Evolutionary conservation across 2,797 vertebrate species (phyloP).

Genomic region (Danio jaintianensis): DNA sequence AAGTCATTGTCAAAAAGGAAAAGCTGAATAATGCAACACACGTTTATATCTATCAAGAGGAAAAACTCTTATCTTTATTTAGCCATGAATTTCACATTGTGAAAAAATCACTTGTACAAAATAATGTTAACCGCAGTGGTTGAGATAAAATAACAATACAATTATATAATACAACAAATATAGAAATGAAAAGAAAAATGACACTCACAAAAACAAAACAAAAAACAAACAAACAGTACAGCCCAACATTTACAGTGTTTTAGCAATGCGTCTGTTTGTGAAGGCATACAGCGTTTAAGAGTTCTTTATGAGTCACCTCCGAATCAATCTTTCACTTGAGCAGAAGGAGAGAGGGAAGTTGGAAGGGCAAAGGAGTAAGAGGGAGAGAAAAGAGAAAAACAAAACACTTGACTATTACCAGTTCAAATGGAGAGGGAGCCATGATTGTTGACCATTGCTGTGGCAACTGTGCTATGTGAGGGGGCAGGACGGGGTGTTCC

Average conservation of each 20-base stretch:
- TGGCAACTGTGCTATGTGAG: constrained; percentile 84
- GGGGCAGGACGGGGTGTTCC: constrained; percentile 78
- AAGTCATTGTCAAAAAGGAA: neutral
- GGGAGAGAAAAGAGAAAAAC: constrained; percentile 71
- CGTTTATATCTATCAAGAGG: constrained; percentile 79
- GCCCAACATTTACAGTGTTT: constrained; percentile 69
- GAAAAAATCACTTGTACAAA: constrained; percentile 95
- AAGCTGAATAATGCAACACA: neutral
- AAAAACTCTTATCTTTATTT: constrained; percentile 97
- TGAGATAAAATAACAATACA: constrained; percentile 71
- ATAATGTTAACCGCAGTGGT: constrained; percentile 82
- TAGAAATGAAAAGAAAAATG: constrained; percentile 21
- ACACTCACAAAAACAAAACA: constrained; percentile 52
- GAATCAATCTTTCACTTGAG: constrained; percentile 41
- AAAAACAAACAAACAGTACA: constrained; percentile 36
- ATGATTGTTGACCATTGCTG: constrained; percentile 88
- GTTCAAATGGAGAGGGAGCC: constrained; percentile 81
- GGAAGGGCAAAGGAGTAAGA: constrained; percentile 64
- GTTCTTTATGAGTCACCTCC: constrained; percentile 54
- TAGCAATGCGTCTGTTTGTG: constrained; percentile 48
- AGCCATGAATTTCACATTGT: constrained; percentile 99
- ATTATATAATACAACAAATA: constrained; percentile 68
- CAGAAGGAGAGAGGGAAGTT: constrained; percentile 59
- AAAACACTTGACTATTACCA: constrained; percentile 83
- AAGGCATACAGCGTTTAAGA: constrained; percentile 57